Evolutionary conservation across 1,140 invertebrate genomes (phyloP), one percentile per base, ranked within the genome.

Genomic region (Eumaeus atala): DNA sequence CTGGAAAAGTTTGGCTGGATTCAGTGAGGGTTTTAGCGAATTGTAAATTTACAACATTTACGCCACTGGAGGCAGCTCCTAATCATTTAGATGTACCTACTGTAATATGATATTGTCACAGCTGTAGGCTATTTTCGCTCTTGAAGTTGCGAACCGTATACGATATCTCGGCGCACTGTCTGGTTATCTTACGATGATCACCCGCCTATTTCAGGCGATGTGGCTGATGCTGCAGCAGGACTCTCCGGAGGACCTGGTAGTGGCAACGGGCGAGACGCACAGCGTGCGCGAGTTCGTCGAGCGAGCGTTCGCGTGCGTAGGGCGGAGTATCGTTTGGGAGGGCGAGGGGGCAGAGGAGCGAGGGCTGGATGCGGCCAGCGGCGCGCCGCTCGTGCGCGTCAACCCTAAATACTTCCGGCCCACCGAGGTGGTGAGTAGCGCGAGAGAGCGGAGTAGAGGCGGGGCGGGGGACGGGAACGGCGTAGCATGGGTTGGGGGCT

Each of bases 201-300:
- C 21, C 6, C 21, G 21, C 21, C 2, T 51, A 48, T 71, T 79
- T 6, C 73, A 97, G 94, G 98, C 97, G 9, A 99, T 99, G 98
- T 99, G 98, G 98, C 82, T 98, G 74, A 99, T 99, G 96, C 88
- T 99, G n/a, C 98, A 99, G 83, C 94, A 96, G 79, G 91, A 97
- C 0, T 85, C 88, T 42, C 95, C 98, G 0, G 95, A 99, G 48
- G 98, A 99, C 88, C 99, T 95, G 90, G 98, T 99, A 1, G 97
- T 99, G 67, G 96, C 98, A 1, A 99, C 97, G 3, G 97, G 97
- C 12, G 94, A 98, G 87, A 92, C 93, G 6, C 97, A 98, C 80
- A 98, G 96, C 84, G 98, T 99, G 0, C 89, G 95, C 37, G 96
- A 99, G 89, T 99, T 99, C 90, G 96, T 99, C 0, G 96, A 98